Evolutionary conservation across 2,888 invertebrate genomes (phyloP), one percentile per base, ranked within the genome.

Genomic region (Margaritifera margaritifera): DNA sequence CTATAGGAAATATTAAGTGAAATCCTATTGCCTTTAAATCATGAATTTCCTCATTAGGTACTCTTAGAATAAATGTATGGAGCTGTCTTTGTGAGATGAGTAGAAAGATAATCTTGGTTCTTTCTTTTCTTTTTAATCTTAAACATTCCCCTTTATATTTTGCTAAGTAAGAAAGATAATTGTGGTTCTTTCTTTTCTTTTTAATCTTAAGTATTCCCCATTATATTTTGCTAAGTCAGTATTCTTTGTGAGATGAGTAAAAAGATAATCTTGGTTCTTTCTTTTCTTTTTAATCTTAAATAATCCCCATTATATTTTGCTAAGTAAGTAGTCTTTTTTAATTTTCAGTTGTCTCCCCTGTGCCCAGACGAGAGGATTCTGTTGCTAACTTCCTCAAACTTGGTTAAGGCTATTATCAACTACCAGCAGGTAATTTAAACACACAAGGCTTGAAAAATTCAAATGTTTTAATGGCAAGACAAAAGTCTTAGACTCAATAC

Each of bases 381-480:
- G 27, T 91, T 99, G 74, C 90, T 99, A 64, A 95, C 96, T 64
- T 95, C 96, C 76, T 96, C 96, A 61, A 93, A 94, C 20, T 90
- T 96, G 60, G 93, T 99, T 2, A 99, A 99, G 92, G 94, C 95
- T 71, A 95, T 95, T 1, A 94, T 94, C 60, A 96, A 98, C 91
- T 92, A 96, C 57, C 93, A 94, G 81, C 94, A 89, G 86, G 91
- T 91, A 77, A 73, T 80, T 58, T 15, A n/a, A 24, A 42, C 11
- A 8, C 42, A 42, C 3, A 11, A 1, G 1, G 11, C 18, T 64
- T 55, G 55, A 22, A 22, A 55, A 55, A 55, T 15, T 56, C 15
- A 11, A 56, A 19, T n/a, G n/a, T n/a, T n/a, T n/a, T n/a, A n/a
- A n/a, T 56, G 52, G 57, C 56, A 42, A 42, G 42, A 15, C 15